These are phyloP conservation scores for Ylistrum balloti DNA, from an alignment of 1,140 invertebrate species.

Conservation along the genomic window DNA sequence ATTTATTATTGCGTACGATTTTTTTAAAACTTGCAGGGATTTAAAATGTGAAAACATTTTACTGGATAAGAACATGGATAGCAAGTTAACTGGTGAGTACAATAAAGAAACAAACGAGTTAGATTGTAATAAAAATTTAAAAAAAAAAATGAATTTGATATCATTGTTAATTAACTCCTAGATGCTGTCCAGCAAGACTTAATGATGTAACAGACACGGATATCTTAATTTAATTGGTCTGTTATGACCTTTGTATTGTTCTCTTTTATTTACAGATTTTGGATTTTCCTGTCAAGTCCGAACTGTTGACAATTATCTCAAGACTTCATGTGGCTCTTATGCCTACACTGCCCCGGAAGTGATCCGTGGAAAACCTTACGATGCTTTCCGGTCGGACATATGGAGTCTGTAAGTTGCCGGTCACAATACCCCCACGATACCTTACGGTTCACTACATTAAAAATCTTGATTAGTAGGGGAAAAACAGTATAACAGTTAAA, in stretches of 20 bases:
- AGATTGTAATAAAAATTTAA: not conserved
- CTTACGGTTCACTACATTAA: too few relatives aligned
- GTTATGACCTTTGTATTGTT: too few relatives aligned
- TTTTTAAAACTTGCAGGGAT: conserved; percentile 65
- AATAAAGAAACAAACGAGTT: not conserved
- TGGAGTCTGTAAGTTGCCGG: conserved; percentile 86
- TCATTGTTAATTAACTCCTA: not conserved
- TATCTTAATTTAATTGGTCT: too few relatives aligned
- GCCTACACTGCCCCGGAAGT: conserved; percentile 99
- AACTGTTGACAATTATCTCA: conserved; percentile 54
- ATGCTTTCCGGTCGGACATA: conserved; percentile 96
- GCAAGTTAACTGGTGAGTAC: conserved; percentile 67
- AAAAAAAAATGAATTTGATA: too few relatives aligned
- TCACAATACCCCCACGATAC: too few relatives aligned
- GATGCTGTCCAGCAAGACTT: too few relatives aligned
- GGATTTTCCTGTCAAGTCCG: conserved; percentile 66
- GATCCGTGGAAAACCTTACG: conserved; percentile 96
- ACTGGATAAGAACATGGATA: conserved; percentile 55
- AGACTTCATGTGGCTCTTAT: conserved; percentile 96
- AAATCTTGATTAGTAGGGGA: too few relatives aligned
- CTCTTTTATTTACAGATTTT: conserved; percentile 67
- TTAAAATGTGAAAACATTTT: conserved; percentile 73
- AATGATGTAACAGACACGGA: too few relatives aligned
- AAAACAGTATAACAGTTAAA: too few relatives aligned
- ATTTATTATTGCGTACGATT: too few relatives aligned